Evolutionary conservation across 2,797 vertebrate genomes (phyloP).

Genomic region (Simalia tracyae): DNA sequence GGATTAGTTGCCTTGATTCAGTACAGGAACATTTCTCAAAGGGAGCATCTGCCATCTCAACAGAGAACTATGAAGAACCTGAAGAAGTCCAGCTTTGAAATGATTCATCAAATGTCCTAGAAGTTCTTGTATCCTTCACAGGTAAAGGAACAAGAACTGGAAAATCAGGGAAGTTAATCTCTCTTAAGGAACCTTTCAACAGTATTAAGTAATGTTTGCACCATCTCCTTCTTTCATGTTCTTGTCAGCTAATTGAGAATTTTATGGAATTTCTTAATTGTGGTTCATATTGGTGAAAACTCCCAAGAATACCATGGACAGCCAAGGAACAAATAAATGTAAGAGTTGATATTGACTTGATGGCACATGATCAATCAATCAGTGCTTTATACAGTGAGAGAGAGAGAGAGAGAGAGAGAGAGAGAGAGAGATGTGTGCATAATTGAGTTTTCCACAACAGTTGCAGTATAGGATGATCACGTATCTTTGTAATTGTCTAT

Average conservation of each 20-base stretch:
- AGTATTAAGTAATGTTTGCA: not conserved
- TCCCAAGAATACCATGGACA: not conserved
- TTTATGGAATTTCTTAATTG: not conserved
- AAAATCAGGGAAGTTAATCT: conserved; percentile 8
- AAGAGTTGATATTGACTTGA: no score
- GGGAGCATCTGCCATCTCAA: conserved; percentile 1
- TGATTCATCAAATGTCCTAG: not conserved
- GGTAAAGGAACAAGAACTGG: not conserved
- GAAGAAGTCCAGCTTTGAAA: not conserved
- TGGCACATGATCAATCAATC: no score
- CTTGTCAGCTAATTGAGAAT: conserved; percentile 9
- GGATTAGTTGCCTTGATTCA: not conserved
- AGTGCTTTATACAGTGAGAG: no score
- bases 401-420: no score
- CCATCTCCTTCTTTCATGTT: not conserved
- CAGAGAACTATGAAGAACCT: not conserved
- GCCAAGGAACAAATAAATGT: not conserved
- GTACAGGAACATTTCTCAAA: not conserved
- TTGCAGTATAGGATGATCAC: no score
- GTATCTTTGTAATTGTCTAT: no score
- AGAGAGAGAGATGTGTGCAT: no score
- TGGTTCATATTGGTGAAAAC: not conserved
- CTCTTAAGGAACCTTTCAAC: not conserved
- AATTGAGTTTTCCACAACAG: no score
- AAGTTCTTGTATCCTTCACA: not conserved